Percentiles rank a stretch among this genome's conserved stretches.
phyloP scores from a whole-genome alignment of 1,140 invertebrate species.

The Dendroctonus ponderosae region DNA sequence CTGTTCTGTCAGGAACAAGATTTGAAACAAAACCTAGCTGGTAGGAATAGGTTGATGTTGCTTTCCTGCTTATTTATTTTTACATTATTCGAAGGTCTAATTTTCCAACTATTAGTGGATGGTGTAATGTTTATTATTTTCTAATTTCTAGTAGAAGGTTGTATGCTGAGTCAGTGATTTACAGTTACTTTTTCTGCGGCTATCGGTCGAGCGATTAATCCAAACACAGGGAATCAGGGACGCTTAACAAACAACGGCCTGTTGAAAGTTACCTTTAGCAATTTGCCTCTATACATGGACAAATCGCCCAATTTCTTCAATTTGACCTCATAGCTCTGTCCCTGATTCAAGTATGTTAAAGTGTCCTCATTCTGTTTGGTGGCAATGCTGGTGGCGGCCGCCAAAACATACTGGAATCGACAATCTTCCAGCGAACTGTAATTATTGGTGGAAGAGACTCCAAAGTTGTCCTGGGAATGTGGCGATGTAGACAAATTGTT shows the following conservation, averaged over 20 bases:
- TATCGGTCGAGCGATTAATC: too few species aligned
- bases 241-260: not conserved
- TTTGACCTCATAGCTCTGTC: conserved; percentile 96
- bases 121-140: too few species aligned
- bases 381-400: conserved; percentile 93
- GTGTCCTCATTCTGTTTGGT: conserved; percentile 96
- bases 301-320: conserved; percentile 93
- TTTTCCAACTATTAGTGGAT: too few species aligned
- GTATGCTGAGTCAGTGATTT: not conserved
- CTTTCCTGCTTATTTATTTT: too few species aligned
- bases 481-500: conserved; percentile 38
- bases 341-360: conserved; percentile 96
- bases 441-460: conserved; percentile 41
- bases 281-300: conserved; percentile 84
- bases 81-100: too few species aligned
- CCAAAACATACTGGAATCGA: conserved; percentile 93
- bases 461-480: conserved; percentile 42
- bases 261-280: conserved; percentile 68
- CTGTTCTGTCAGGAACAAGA: too few species aligned
- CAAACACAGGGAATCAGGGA: not conserved
- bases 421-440: conserved; percentile 45
- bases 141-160: not conserved
- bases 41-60: too few species aligned
- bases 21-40: too few species aligned
- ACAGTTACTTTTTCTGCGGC: not conserved